Conservation (phyloP, 2,888 invertebrate genomes). For the Dromius quadrimaculatus region DNA sequence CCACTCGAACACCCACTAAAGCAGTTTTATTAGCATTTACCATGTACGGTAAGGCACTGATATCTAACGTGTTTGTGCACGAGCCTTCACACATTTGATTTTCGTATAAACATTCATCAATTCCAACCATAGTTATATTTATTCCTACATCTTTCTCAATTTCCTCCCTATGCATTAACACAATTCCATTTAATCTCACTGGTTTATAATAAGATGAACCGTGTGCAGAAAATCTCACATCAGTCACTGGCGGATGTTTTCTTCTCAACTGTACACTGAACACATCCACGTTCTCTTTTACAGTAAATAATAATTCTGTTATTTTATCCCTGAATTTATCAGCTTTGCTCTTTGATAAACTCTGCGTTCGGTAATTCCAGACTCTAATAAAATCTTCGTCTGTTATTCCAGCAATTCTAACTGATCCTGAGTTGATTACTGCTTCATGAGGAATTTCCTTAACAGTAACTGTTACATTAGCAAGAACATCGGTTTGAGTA, state of each 20-base stretch:
- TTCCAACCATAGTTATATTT: conserved; percentile 97
- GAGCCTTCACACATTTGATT: conserved; percentile 96
- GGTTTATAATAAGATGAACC: conserved; percentile 97
- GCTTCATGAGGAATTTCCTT: conserved; percentile 92
- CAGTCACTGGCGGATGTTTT: conserved; percentile 89
- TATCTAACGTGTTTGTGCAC: conserved; percentile 92
- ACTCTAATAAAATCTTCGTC: conserved; percentile 92
- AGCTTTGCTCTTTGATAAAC: conserved; percentile 86
- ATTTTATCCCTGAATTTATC: conserved; percentile 91
- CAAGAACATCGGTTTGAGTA: conserved; percentile 89
- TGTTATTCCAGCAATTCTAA: conserved; percentile 83
- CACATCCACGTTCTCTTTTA: conserved; percentile 91
- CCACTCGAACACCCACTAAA: conserved; percentile 94
- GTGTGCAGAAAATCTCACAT: conserved; percentile 94
- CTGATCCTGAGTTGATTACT: conserved; percentile 91
- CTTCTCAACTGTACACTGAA: conserved; percentile 94
- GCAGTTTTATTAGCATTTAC: conserved; percentile 98
- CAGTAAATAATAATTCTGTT: conserved; percentile 85
- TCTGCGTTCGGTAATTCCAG: conserved; percentile 92
- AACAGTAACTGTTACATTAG: conserved; percentile 88
- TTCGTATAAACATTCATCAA: conserved; percentile 95
- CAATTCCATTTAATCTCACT: conserved; percentile 92
- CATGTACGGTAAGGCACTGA: conserved; percentile 91
- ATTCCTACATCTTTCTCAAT: conserved; percentile 95
- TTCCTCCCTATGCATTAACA: conserved; percentile 92